Evolutionary conservation across 2,888 invertebrate species (phyloP), one percentile per base, ranked within the genome.

Genomic region (Galerucella nymphaeae): DNA sequence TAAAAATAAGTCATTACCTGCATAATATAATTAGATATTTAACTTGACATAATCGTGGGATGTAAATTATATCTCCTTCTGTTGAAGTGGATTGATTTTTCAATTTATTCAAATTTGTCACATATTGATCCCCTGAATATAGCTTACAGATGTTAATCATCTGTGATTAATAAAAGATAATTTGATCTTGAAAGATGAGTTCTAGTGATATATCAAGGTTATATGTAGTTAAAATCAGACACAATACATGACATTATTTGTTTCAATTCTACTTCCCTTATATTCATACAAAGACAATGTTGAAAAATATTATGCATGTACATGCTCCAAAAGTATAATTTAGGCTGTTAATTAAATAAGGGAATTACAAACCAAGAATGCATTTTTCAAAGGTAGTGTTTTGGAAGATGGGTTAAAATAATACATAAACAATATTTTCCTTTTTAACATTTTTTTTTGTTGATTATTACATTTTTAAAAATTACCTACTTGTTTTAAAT

Each of bases 81-180:
- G 38, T 10, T 59, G 38, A 38, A 10, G 59, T 11, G 9, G n/a
- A 59, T 59, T 59, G 38, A 41, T 62, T 62, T 62, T 38, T 38
- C 11, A 42, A 62, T 62, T 13, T 62, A 62, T 62, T 38, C 16
- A 59, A 62, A 42, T 16, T 42, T 42, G 18, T 62, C 61, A 9
- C 42, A 62, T 42, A 62, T 62, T 62, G 61, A 62, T 62, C 42
- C 30, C 30, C 59, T 59, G 59, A 59, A 30, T 38, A 30, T 59
- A 38, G 9, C n/a, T 59, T 38, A 38, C 38, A 59, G 8, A 59
- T 38, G 38, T 59, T 38, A n/a, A 59, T 38, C 59, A 38, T 59
- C 13, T 59, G 30, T 20, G 58, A 53, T 53, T 53, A 53, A 53
- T 53, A 16, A 53, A 16, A 16, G 16, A 50, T 16, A 50, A 50